phyloP scores from a whole-genome alignment of 1,140 invertebrate species.

The Musca domestica region DNA sequence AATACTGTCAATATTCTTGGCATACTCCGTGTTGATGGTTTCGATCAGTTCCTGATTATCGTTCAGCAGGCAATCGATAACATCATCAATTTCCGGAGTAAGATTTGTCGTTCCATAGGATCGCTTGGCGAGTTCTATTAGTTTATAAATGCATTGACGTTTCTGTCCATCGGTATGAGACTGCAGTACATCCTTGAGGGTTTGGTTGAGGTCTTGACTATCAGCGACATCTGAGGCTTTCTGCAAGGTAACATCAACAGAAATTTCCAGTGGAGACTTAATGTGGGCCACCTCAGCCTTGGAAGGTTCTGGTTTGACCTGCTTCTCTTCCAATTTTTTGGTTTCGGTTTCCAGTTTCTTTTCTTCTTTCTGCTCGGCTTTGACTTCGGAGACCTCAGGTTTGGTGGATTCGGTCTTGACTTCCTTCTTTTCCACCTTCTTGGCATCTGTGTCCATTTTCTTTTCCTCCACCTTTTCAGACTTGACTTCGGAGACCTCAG shows the following conservation, averaged over 20 bases:
- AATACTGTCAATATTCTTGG: neutral
- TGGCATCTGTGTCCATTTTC: neutral
- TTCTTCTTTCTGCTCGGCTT: neutral
- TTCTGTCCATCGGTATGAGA: neutral
- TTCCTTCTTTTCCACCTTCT: neutral
- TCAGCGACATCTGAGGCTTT: too few species aligned
- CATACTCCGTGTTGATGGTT: neutral
- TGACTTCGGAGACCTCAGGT: neutral
- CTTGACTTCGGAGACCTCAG: neutral
- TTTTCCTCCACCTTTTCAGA: neutral
- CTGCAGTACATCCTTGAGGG: neutral
- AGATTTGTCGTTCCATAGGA: neutral
- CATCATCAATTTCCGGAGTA: neutral
- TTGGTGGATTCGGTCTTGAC: neutral
- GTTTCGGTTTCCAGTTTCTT: constrained; percentile 32
- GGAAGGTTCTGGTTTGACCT: neutral
- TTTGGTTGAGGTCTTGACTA: neutral
- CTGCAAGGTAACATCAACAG: too few species aligned
- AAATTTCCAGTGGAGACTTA: constrained; percentile 1
- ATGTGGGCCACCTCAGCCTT: constrained; percentile 27
- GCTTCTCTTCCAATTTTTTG: neutral
- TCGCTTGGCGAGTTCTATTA: neutral
- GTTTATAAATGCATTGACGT: neutral
- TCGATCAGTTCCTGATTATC: neutral
- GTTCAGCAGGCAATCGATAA: neutral